Conservation (phyloP, 2,113 vertebrate species). For the Silurus meridionalis region DNA sequence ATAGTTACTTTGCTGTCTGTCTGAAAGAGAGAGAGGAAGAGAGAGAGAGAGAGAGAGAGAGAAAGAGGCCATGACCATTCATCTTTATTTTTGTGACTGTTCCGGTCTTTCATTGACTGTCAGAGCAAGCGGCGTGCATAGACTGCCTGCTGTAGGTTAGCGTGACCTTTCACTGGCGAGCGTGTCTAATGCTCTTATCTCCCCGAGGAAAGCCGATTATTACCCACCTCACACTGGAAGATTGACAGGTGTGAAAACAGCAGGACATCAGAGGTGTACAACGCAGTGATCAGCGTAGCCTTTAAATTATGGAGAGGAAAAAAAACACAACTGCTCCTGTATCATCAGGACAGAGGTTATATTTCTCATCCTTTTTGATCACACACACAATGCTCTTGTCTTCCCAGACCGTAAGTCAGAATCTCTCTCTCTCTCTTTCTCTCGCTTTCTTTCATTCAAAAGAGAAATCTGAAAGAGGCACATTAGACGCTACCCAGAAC, state of each 20-base stretch:
- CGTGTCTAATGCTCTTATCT: conserved; percentile 45
- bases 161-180: conserved; percentile 34
- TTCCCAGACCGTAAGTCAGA: background rate
- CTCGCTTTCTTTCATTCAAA: background rate
- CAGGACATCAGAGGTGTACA: conserved; percentile 24
- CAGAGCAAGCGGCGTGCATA: conserved; percentile 31
- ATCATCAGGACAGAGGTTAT: conserved; percentile 13
- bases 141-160: conserved; percentile 44
- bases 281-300: conserved; percentile 25
- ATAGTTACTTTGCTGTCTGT: too few species aligned
- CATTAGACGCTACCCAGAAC: conserved; percentile 38
- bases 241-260: conserved; percentile 45
- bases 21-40: background rate
- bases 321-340: background rate
- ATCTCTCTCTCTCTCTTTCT: background rate
- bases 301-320: conserved; percentile 15
- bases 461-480: conserved; percentile 42
- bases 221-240: conserved; percentile 23
- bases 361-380: conserved; percentile 3
- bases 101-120: conserved; percentile 35
- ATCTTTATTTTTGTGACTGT: conserved; percentile 29
- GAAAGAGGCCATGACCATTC: conserved; percentile 9
- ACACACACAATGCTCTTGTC: background rate
- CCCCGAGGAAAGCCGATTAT: conserved; percentile 33
- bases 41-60: background rate